Evolutionary conservation across 2,113 vertebrate genomes (phyloP), one percentile per base, ranked within the genome.

Genomic region (Otolemur garnettii): DNA sequence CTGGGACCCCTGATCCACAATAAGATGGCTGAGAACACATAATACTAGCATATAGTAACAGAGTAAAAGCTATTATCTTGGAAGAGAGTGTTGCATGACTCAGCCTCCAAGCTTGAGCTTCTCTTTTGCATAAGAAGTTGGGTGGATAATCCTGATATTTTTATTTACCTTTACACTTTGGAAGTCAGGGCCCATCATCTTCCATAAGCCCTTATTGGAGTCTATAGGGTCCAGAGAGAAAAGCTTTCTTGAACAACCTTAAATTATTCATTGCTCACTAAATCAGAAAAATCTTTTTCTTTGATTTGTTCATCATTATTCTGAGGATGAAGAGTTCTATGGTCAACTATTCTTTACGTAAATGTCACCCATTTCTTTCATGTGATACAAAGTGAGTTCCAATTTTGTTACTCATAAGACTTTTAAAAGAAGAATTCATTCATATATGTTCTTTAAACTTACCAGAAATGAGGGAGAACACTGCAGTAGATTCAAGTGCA

Each of bases 361-460:
- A 88, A 82, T 75, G 7, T 68, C 30, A 82, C 45, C n/a, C 62
- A 86, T 91, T 93, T 94, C 62, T 87, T 95, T 72, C 28, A 64
- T 50, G 79, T 15, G 53, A 85, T 80, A 71, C 11, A 79, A 84
- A 95, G 9, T 77, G 35, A 86, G 38, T 74, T 95, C 30, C 35
- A 85, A 45, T 66, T 79, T 81, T 12, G 75, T 71, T 83, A 45
- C 55, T 90, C 33, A 55, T 19, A 79, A 53, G 38, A 11, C 53
- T 79, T 95, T 91, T 85, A 72, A 96, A 87, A 91, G 53, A 35
- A 74, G 55, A 86, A 72, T 91, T 62, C 35, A 82, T 90, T 62
- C 35, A 82, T 90, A 35, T 1, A 11, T 77, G 75, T 53, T 71
- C 35, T 79, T 93, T 87, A 96, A 69, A 86, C 7, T 83, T 87